Evolutionary conservation across 35 echinoderm and acorn worm species (phyloP), one percentile per base, ranked within the genome.

Genomic region (Apostichopus californicus): DNA sequence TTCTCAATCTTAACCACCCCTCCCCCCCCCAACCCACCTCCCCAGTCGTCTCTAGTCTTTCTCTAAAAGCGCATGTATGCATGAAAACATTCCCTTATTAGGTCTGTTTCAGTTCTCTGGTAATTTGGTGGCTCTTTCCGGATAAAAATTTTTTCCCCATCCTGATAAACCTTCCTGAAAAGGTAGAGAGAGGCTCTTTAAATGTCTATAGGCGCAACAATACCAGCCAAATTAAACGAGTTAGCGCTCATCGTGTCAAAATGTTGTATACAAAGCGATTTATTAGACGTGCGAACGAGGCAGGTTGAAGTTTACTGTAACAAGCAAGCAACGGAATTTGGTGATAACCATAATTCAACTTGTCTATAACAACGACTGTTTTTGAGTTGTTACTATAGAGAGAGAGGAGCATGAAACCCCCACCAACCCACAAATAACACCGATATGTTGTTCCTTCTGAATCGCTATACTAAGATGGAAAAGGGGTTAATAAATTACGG

Each of bases 271-370:
- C 81, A 85, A 85, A 58, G 24, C 81, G 55, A 85, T 85, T 85
- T 85, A 85, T 85, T 56, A 55, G 81, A 85, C 81, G 14, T 59
- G 9, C 58, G 81, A 85, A 85, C 58, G 81, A 85, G 81, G 17
- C 17, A 58, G 58, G 81, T 85, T 85, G 81, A 85, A 85, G 81
- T 85, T 85, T 85, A 85, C 81, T 58, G 81, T 85, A 85, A 85
- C 81, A 85, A 85, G 81, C 81, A 20, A 58, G 81, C 15, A 85
- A 85, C 81, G 81, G 81, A 85, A 85, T 85, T 85, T 60, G 81
- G 81, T 59, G 58, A 85, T 85, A 85, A 85, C 81, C 81, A 85
- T 85, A 85, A 85, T 85, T 85, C 81, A 85, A 14, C 15, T 55
- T 85, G 81, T 85, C 81, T 85, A 85, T 58, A 85, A 73, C 71